Base-by-base conservation (phyloP, 1,140 invertebrate species). In the Leucophenga varia region DNA sequence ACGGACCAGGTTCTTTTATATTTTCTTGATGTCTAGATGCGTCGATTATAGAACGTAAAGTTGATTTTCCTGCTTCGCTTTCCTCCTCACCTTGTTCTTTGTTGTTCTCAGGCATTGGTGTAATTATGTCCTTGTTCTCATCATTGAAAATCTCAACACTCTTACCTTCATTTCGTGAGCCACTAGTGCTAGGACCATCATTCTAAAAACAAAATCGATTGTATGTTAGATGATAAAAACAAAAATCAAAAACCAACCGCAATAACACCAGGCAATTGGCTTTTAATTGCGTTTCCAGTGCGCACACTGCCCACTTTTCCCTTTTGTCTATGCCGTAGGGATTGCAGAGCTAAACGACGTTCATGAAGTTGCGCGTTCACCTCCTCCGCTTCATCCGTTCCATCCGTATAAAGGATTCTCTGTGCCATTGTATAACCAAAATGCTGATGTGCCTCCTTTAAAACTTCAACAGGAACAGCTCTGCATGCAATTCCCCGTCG, bases 391-490 rank as follows among this genome's bases (percentile, higher is more conserved):
- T 85, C 64, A 55, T 85, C 73, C 65, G 54, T 77, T 53, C 74
- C 81, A 64, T 73, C 85, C 77, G 74, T 80, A 76, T 79, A 82
- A 34, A 81, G 61, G 68, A 80, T 77, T 50, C 78, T 78, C 74
- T 80, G 82, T 57, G 76, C 83, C 67, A 77, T 81, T 77, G 76
- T 84, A 61, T 77, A 79, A 74, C 76, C 85, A 48, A 88, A 80
- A 76, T 86, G 77, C 79, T 86, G 77, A 61, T 90, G 86, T 7
- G 87, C 87, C 54, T 83, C 80, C 53, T 84, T 79, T 3, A 91
- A 74, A 63, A 88, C 86, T 34, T 89, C 86, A 32, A 81, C 76
- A 0, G 89, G 89, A 59, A 90, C 82, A 9, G 89, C 88, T 18
- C 80, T 78, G 45, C 82, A 82, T 31, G 80, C 75, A 22, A 88